These are phyloP conservation scores for Tamandua tetradactyla DNA, from an alignment of 2,797 vertebrate genomes.

Conservation along the genomic window DNA sequence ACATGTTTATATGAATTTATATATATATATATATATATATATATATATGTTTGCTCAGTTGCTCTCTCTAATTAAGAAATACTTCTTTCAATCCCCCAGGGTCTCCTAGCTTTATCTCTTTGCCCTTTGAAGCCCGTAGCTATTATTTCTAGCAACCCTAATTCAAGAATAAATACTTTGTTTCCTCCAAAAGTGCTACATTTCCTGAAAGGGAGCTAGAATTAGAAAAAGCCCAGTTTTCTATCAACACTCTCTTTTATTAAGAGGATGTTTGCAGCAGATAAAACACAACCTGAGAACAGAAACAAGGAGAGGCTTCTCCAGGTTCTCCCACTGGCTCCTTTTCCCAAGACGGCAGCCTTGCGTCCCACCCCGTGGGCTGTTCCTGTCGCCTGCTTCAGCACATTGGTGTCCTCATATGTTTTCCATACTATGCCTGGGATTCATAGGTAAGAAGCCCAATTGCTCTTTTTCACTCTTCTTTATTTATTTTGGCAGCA, in stretches of 20 bases:
- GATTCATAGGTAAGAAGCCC: not conserved
- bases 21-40: too few relatives aligned
- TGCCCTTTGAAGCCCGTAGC: not conserved
- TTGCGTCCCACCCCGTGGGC: too few relatives aligned
- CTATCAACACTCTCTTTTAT: not conserved
- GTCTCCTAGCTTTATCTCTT: conserved; percentile 1
- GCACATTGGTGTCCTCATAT: not conserved
- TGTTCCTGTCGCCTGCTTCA: not conserved
- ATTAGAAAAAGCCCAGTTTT: not conserved
- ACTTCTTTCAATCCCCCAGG: not conserved
- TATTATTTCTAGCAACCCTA: conserved; percentile 37
- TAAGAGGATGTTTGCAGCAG: not conserved
- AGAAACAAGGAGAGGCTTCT: not conserved
- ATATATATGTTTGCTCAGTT: not conserved
- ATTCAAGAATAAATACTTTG: not conserved
- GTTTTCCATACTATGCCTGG: not conserved
- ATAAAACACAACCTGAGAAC: too few relatives aligned
- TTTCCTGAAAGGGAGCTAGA: not conserved
- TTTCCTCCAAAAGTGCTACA: not conserved
- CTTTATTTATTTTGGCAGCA: not conserved
- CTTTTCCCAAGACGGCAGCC: not conserved
- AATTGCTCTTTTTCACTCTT: not conserved
- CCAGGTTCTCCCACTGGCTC: fast-evolving
- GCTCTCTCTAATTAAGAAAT: not conserved
- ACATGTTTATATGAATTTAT: not conserved